Evolutionary conservation across 92 coral and sea anemone genomes (phyloP).

Genomic region (Zoanthus sociatus): DNA sequence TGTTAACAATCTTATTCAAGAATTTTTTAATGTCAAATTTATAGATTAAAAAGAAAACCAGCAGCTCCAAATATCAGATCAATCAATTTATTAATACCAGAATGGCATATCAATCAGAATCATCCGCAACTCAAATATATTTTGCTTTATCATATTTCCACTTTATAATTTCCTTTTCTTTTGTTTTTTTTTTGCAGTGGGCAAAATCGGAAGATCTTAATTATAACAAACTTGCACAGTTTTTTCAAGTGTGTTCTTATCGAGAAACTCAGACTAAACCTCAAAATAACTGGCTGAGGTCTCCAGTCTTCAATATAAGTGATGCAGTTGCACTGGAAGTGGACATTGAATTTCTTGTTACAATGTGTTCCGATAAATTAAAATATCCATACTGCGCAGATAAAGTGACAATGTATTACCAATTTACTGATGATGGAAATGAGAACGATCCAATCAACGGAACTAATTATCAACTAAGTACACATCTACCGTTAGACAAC

Average conservation of each 20-base stretch:
- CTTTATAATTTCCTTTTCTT: no score
- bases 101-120: no score
- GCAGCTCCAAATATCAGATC: no score
- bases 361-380: neutral
- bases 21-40: no score
- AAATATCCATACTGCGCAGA: conserved; percentile 14
- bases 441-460: conserved; percentile 1
- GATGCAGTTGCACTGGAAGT: conserved; percentile 13
- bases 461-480: neutral
- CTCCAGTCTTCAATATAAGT: neutral
- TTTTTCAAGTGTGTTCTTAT: neutral
- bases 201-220: neutral
- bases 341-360: neutral
- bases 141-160: no score
- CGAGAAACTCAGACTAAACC: neutral
- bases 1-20: no score
- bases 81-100: no score
- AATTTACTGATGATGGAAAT: conserved; percentile 13
- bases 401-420: neutral
- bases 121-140: no score
- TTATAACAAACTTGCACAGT: conserved; percentile 3
- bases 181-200: conserved; percentile 14
- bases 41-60: no score
- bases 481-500: neutral
- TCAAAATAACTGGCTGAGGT: conserved; percentile 28